Evolutionary conservation across 92 coral and sea anemone species (phyloP).

Genomic region (Porites cylindrica): DNA sequence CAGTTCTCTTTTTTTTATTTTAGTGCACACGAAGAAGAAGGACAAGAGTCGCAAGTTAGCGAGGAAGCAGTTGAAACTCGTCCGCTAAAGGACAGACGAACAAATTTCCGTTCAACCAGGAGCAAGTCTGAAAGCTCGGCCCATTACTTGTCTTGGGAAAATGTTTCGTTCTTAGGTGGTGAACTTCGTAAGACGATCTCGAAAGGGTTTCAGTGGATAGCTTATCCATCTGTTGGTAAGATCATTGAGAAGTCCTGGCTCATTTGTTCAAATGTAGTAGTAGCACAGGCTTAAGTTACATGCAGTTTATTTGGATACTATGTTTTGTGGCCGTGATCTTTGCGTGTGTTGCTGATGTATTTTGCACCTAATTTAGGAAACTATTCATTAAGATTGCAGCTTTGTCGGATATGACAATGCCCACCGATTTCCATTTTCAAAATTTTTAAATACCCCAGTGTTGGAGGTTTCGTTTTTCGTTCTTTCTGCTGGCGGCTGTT

Average conservation of each 20-base stretch:
- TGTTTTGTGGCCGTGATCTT: neutral
- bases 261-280: neutral
- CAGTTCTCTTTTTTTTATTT: neutral
- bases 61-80: conserved; percentile 25
- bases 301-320: neutral
- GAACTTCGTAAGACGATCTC: conserved; percentile 65
- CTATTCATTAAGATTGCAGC: no score
- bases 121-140: conserved; percentile 52
- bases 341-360: no score
- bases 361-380: no score
- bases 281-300: neutral
- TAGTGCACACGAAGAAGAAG: conserved; percentile 59
- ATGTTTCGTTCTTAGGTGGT: conserved; percentile 85
- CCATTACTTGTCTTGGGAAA: conserved; percentile 84
- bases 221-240: conserved; percentile 63
- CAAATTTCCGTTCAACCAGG: conserved; percentile 15
- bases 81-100: conserved; percentile 20
- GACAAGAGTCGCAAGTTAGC: conserved; percentile 35
- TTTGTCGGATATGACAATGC: neutral
- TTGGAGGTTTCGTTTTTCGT: neutral
- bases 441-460: neutral
- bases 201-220: conserved; percentile 75
- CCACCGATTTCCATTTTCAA: neutral
- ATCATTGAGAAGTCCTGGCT: neutral
- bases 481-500: no score